These are phyloP conservation scores for Ectemnius continuus DNA, from an alignment of 2,888 invertebrate genomes.

Conservation along the genomic window DNA sequence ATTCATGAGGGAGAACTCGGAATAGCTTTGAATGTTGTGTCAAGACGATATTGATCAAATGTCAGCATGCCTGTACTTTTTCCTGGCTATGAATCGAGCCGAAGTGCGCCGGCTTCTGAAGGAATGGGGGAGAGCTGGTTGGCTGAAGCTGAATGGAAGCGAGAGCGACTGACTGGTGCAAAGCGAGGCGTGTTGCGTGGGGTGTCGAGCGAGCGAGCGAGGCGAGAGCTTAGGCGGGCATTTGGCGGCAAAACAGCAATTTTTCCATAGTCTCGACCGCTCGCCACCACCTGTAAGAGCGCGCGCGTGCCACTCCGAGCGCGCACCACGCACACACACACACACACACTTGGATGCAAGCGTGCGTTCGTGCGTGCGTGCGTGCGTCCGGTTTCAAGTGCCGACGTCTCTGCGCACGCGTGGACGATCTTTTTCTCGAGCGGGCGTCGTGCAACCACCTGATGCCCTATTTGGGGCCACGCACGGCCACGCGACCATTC, in stretches of 20 bases:
- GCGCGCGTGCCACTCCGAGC: conserved; percentile 53
- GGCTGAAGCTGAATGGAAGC: conserved; percentile 1
- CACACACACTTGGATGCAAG: not conserved
- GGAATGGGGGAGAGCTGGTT: not conserved
- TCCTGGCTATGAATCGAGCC: too few relatives aligned
- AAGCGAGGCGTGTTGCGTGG: conserved; percentile 20
- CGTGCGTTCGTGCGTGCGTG: conserved; percentile 33
- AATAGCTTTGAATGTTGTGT: too few relatives aligned
- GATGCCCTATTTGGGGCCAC: conserved; percentile 75
- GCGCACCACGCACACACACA: not conserved
- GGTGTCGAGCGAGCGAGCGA: conserved; percentile 27
- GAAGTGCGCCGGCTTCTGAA: too few relatives aligned
- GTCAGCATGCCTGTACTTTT: too few relatives aligned
- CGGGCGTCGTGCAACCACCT: conserved; percentile 71
- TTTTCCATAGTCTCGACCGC: conserved; percentile 37
- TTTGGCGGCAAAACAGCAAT: conserved; percentile 43
- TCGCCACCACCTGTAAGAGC: conserved; percentile 51
- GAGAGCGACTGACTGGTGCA: not conserved
- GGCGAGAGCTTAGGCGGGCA: conserved; percentile 12
- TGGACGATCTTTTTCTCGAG: conserved; percentile 60
- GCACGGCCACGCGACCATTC: conserved; percentile 71
- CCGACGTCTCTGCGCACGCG: conserved; percentile 54
- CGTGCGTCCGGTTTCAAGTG: conserved; percentile 52
- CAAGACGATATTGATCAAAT: too few relatives aligned
- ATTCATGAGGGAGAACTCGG: too few relatives aligned